Conservation (phyloP, 2,113 vertebrate species). For the Chelonoidis abingdonii region DNA sequence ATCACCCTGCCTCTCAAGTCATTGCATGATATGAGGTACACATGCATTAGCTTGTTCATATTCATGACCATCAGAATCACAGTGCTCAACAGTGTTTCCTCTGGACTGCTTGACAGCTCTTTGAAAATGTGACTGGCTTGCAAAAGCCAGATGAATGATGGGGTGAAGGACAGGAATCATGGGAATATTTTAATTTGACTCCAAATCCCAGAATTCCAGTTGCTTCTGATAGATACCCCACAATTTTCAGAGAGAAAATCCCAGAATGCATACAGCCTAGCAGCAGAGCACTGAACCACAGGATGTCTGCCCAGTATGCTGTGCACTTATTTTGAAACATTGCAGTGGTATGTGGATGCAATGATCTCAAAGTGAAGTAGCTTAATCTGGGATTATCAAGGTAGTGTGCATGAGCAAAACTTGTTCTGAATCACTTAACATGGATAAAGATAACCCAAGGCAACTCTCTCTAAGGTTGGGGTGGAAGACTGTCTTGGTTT, state of each 20-base stretch:
- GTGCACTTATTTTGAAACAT: background rate
- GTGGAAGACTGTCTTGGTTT: background rate
- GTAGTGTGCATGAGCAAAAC: rapidly evolving
- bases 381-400: background rate
- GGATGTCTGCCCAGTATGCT: background rate
- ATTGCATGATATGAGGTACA: background rate
- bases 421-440: background rate
- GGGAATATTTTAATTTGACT: background rate
- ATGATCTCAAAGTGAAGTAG: background rate
- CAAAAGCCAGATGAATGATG: background rate
- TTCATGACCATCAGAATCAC: background rate
- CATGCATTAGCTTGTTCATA: background rate
- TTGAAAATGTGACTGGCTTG: background rate
- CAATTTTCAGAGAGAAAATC: background rate
- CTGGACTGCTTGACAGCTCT: background rate
- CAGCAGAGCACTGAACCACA: background rate
- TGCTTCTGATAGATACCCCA: background rate
- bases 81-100: background rate
- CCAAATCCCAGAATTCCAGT: background rate
- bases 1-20: background rate
- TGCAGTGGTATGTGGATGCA: background rate
- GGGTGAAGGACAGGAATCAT: background rate
- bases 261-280: background rate
- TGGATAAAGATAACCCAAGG: background rate
- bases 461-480: background rate